A percentile compares a stretch with the other conserved stretches of the same genome.
Conservation (phyloP, 2,113 vertebrate genomes). For the Stercorarius parasiticus region DNA sequence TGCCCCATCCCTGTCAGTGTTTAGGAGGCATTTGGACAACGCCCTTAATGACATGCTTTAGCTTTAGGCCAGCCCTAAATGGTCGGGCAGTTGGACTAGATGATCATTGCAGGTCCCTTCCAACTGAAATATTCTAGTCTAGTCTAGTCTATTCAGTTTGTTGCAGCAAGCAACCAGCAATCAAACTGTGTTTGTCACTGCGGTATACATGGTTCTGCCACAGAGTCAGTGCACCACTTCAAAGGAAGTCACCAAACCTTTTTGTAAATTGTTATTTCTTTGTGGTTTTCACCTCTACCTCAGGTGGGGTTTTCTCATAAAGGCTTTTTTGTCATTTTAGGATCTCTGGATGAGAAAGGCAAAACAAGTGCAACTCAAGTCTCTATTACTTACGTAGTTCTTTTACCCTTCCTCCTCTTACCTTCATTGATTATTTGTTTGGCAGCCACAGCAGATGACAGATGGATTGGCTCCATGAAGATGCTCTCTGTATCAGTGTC, state of each 20-base stretch:
- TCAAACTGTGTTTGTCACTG: not conserved
- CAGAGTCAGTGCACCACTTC: not conserved
- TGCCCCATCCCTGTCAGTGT: not conserved
- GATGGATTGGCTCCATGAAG: conserved; percentile 97
- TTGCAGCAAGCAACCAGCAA: not conserved
- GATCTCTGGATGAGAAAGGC: not conserved
- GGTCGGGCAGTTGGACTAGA: not conserved
- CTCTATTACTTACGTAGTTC: not conserved
- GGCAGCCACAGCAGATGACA: conserved; percentile 90
- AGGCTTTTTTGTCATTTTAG: not conserved
- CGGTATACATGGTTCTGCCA: not conserved
- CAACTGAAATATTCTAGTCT: not conserved
- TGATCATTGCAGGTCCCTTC: not conserved
- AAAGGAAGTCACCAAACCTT: not conserved
- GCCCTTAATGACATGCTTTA: not conserved
- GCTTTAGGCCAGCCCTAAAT: not conserved
- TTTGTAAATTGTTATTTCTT: not conserved
- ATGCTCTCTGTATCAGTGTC: conserved; percentile 91
- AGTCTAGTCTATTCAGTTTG: not conserved
- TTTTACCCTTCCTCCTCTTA: conserved; percentile 59
- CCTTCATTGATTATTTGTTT: conserved; percentile 94
- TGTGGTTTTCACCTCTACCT: not conserved
- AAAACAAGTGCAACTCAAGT: not conserved
- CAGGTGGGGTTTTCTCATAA: not conserved
- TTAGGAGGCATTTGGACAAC: not conserved